Evolutionary conservation across 2,888 invertebrate species (phyloP).

Genomic region (Protophormia terraenovae): DNA sequence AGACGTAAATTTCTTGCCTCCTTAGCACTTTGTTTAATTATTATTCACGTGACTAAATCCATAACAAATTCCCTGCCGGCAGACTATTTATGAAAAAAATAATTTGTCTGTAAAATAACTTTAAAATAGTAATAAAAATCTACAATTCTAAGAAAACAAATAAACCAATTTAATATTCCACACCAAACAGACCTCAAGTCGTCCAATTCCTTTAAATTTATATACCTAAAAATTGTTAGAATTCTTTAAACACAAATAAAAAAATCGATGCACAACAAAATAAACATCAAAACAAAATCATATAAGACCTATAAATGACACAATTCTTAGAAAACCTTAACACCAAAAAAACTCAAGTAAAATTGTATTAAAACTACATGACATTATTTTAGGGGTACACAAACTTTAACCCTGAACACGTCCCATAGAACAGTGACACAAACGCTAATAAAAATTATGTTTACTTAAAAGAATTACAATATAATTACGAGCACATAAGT

Average conservation of each 20-base stretch:
- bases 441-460: neutral
- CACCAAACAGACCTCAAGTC: no score
- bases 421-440: neutral
- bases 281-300: neutral
- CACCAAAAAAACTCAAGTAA: neutral
- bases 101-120: no score
- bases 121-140: no score
- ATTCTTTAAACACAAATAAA: neutral
- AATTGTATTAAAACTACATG: neutral
- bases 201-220: neutral
- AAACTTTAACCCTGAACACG: constrained; percentile 7
- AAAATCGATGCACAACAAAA: neutral
- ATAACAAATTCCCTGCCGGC: no score
- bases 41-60: no score
- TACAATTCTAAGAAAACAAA: no score
- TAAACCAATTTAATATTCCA: no score
- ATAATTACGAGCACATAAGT: neutral
- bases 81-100: no score
- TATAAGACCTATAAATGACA: neutral
- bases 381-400: neutral
- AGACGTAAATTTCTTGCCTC: no score
- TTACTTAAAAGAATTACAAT: neutral
- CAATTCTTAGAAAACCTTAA: neutral
- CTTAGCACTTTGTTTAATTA: no score
- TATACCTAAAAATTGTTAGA: neutral